phyloP scores from a whole-genome alignment of 1,140 invertebrate species.

The Drosophila carrolli region DNA sequence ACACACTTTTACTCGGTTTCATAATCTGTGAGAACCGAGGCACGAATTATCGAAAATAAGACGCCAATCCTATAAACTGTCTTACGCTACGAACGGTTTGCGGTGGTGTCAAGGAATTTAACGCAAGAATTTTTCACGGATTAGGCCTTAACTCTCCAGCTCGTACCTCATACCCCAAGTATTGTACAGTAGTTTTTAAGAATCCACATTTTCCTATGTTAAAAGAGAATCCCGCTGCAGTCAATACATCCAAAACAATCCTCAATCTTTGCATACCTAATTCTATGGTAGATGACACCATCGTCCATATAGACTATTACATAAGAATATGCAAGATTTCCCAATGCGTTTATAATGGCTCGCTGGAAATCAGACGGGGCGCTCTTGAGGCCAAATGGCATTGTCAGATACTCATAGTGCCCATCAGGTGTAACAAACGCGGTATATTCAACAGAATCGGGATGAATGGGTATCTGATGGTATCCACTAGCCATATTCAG shows the following conservation, averaged over 20 bases:
- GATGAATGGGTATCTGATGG: background rate
- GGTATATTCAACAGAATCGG: conserved; percentile 2
- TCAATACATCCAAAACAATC: too few relatives aligned
- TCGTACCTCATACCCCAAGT: conserved; percentile 1
- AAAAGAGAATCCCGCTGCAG: too few relatives aligned
- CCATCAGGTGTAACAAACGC: background rate
- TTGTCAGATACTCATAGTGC: too few relatives aligned
- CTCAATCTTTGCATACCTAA: too few relatives aligned
- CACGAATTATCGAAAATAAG: too few relatives aligned
- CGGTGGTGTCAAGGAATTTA: too few relatives aligned
- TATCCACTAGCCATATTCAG: background rate
- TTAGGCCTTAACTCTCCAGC: conserved; percentile 1
- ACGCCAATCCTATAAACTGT: too few relatives aligned
- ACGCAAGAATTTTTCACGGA: background rate
- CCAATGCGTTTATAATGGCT: conserved; percentile 5
- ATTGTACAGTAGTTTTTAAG: conserved; percentile 1
- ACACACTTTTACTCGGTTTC: too few relatives aligned
- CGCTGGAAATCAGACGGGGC: too few relatives aligned
- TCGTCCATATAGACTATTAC: conserved; percentile 2
- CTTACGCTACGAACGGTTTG: too few relatives aligned
- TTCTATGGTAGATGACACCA: too few relatives aligned
- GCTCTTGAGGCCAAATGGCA: background rate
- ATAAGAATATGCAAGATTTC: background rate
- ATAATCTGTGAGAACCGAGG: too few relatives aligned
- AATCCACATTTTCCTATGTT: background rate